These are phyloP conservation scores for Pterocles orientalis DNA, from an alignment of 2,113 vertebrate genomes.

Conservation along the genomic window DNA sequence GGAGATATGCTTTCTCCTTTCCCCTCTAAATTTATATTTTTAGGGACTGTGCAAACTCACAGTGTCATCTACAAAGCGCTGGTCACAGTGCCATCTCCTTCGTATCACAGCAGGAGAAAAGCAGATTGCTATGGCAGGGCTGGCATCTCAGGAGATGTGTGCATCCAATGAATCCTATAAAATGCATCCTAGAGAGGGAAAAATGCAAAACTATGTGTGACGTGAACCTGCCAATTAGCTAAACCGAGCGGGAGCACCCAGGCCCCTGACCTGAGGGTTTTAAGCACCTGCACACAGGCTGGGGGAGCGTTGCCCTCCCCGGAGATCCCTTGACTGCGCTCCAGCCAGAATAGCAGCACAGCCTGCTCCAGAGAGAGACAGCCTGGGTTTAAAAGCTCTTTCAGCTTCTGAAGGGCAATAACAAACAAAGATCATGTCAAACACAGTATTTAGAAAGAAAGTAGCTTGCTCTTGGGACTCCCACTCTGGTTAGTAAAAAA, in stretches of 20 bases:
- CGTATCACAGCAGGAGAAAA: neutral
- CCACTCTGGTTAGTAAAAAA: neutral
- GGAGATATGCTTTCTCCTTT: neutral
- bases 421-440: neutral
- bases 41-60: neutral
- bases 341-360: neutral
- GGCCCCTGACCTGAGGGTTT: neutral
- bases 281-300: neutral
- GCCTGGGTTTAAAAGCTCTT: neutral
- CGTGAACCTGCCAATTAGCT: neutral
- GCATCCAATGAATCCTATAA: neutral
- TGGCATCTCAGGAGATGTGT: neutral
- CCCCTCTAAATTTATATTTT: neutral
- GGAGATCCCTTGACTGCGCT: too few relatives aligned
- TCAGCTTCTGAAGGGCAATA: neutral
- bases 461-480: neutral
- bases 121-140: accelerated
- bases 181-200: neutral
- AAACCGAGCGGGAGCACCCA: neutral
- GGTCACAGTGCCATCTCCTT: neutral
- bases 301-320: neutral
- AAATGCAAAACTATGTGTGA: accelerated
- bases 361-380: neutral
- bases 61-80: neutral
- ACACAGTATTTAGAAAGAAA: neutral